Base-by-base conservation (phyloP, 2,113 vertebrate species). In the Catharus fuscescens region DNA sequence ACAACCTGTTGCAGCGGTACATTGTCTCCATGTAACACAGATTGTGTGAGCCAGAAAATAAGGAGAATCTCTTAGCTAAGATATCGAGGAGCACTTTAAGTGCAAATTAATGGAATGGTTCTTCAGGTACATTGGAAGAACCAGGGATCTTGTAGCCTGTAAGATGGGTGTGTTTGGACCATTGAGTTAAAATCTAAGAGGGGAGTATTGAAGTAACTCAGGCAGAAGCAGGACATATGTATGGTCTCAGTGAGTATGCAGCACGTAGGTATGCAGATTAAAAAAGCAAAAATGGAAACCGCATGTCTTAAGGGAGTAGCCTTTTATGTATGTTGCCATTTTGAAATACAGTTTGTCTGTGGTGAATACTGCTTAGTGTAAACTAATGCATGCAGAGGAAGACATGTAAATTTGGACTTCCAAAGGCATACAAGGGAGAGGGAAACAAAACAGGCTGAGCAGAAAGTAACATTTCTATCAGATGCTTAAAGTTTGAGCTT, bases 401-500 rank as follows among this genome's bases (percentile, higher is more conserved):
- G 44, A 54, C 24, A 9, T 85, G 67, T 59, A 52, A 57, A 90
- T 80, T 57, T 78, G 85, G 52, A 56, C 52, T 80, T 89, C 40
- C 19, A 64, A 88, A 90, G 56, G 44, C 65, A 64, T 61, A 45
- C 6, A 21, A 48, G 60, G 86, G 28, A 84, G 21, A 73, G 25
- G 36, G 19, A 79, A 95, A n/a, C 14, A 83, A 84, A 82, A 45
- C 28, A 65, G 50, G 28, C 76, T 81, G 85, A 93, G 86, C 56
- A 72, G 90, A 88, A 96, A 79, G 80, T 94, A 74, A 90, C 6
- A 4, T 80, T 94, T 88, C 67, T 83, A 88, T 74, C 56, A 69
- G 79, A 92, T 67, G 60, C 83, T 60, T 92, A 64, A 94, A 90
- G 92, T 96, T 88, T 90, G 88, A 92, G 61, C 60, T 90, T 93